phyloP scores from a whole-genome alignment of 2,888 invertebrate species.

The Carabus problematicus region DNA sequence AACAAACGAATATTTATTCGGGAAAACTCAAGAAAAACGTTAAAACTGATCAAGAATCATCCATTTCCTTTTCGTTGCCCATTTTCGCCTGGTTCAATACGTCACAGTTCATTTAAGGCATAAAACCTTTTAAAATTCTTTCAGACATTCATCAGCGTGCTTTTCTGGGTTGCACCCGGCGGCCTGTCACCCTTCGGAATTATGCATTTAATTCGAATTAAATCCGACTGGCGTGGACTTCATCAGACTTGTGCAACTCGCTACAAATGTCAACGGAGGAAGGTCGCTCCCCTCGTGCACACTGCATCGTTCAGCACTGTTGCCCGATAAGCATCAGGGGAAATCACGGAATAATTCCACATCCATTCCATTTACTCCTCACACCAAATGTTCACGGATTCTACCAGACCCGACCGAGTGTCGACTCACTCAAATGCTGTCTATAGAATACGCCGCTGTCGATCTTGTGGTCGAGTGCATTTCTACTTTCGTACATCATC shows the following conservation, averaged over 20 bases:
- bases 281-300: constrained; percentile 10
- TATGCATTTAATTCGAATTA: constrained; percentile 29
- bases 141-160: not conserved
- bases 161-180: not conserved
- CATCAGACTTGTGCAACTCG: constrained; percentile 13
- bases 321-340: constrained; percentile 33
- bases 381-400: not conserved
- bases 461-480: not conserved
- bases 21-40: no score
- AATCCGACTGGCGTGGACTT: constrained; percentile 20
- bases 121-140: no score
- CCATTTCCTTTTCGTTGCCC: no score
- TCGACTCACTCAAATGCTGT: constrained; percentile 3
- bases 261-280: constrained; percentile 13
- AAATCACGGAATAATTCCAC: constrained; percentile 30
- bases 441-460: no score
- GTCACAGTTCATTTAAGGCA: no score
- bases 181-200: not conserved
- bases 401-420: not conserved
- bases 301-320: not conserved
- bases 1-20: no score
- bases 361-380: constrained; percentile 20
- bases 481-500: constrained; percentile 4
- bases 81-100: no score
- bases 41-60: no score